phyloP scores from a whole-genome alignment of 2,797 vertebrate genomes.

The Eidolon dupreanum region DNA sequence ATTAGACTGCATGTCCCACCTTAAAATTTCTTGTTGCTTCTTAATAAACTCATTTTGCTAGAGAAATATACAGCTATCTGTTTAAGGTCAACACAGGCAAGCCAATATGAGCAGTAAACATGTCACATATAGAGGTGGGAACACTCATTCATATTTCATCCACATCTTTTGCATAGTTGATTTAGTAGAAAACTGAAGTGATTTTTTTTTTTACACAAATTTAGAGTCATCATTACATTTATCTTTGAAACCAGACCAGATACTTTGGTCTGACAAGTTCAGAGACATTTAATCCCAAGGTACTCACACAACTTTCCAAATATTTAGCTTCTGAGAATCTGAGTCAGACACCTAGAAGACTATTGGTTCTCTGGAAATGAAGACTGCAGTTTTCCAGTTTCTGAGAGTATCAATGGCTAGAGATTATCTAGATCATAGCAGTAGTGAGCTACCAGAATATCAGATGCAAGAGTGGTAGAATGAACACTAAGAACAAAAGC shows the following conservation, averaged over 20 bases:
- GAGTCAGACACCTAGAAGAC: background rate
- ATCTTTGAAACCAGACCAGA: background rate
- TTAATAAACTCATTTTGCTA: background rate
- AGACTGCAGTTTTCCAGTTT: background rate
- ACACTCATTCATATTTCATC: background rate
- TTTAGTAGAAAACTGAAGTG: background rate
- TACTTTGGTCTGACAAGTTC: background rate
- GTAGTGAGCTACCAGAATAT: background rate
- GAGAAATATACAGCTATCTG: background rate
- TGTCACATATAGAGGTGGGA: background rate
- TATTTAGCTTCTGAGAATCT: background rate
- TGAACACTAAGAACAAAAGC: background rate
- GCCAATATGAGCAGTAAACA: background rate
- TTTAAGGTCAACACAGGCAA: background rate
- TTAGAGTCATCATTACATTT: background rate
- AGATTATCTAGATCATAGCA: background rate
- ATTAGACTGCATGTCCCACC: background rate
- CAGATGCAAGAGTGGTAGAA: rapidly evolving
- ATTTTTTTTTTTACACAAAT: background rate
- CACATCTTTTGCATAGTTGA: background rate
- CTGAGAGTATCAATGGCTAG: background rate
- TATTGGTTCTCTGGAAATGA: background rate
- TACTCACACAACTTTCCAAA: background rate
- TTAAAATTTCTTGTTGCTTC: background rate
- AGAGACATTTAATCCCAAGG: background rate